A percentile compares a stretch with the other conserved stretches of the same genome.
Evolutionary conservation across 2,113 vertebrate genomes (phyloP).

Genomic region (Sus scrofa): DNA sequence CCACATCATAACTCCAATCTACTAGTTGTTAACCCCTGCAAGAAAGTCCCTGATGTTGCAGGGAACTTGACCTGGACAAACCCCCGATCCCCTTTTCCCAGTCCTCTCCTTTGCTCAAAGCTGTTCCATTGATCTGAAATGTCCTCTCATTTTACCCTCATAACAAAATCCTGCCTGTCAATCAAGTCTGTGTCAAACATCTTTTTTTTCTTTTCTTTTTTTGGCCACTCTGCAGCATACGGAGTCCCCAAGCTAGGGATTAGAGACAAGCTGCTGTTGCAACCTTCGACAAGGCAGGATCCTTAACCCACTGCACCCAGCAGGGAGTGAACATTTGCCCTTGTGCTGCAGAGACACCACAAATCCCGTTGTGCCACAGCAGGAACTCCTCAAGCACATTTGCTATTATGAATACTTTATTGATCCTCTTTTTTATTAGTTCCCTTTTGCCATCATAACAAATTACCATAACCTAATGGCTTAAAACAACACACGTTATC

Average conservation of each 20-base stretch:
- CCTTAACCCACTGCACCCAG: no score
- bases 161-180: not conserved
- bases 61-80: not conserved
- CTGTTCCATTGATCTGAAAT: not conserved
- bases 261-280: no score
- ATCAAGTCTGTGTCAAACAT: not conserved
- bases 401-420: constrained; percentile 2
- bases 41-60: not conserved
- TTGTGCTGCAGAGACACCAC: no score
- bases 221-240: no score
- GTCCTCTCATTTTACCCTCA: not conserved
- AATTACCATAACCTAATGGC: not conserved
- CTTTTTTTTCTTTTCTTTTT: not conserved
- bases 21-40: not conserved
- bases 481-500: not conserved
- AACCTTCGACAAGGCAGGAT: no score
- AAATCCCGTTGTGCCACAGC: no score
- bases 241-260: no score
- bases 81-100: not conserved
- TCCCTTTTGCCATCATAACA: not conserved
- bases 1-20: not conserved
- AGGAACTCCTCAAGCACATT: not conserved
- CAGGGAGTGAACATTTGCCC: no score
- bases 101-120: not conserved
- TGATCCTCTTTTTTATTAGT: not conserved